Base-by-base conservation (phyloP, 37 sponge, comb jelly and placozoan species). In the Hexactinellida sp. region DNA sequence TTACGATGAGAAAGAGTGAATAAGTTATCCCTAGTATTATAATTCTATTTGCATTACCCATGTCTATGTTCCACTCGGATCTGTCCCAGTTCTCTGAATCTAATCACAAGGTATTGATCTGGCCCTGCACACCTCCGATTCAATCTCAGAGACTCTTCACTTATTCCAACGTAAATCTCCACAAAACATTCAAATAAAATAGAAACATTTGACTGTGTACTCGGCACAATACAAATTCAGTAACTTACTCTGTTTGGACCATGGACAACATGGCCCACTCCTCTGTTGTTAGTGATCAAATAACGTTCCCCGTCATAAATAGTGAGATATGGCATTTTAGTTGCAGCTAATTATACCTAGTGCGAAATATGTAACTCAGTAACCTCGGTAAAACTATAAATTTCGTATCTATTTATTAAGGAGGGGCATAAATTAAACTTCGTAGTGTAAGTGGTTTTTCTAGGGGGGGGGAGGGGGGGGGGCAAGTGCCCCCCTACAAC, bases 171-270 rank as follows among this genome's bases (percentile, higher is more conserved):
- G 39, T 38, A 93, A 23, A 93, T 36, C 93, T 93, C 38, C 13
- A 83, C 32, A 76, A 83, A 37, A 36, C 37, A 7, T 9, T 7
- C 10, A 37, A 35, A 38, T 30, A 38, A 37, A 82, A 0, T 36
- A 38, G 55, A 1, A 19, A 55, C 23, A 85, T 39, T n/a, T n/a
- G n/a, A n/a, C n/a, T 54, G 24, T 0, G 36, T 54, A 54, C 21
- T 7, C 55, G 9, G 36, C 55, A 21, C 52, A 32, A n/a, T n/a
- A 41, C 13, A 16, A 41, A 16, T 16, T 41, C 84, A 38, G 39
- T 13, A 84, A 10, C 36, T 91, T 38, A 93, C 93, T 88, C 94
- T 83, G 54, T 88, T 51, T 0, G 94, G 94, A 28, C 94, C 94
- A 0, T 30, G 32, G 25, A 93, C 84, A 24, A 91, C 87, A 36